These are phyloP conservation scores for Dissostichus mawsoni DNA, from an alignment of 2,113 vertebrate genomes.

Conservation along the genomic window DNA sequence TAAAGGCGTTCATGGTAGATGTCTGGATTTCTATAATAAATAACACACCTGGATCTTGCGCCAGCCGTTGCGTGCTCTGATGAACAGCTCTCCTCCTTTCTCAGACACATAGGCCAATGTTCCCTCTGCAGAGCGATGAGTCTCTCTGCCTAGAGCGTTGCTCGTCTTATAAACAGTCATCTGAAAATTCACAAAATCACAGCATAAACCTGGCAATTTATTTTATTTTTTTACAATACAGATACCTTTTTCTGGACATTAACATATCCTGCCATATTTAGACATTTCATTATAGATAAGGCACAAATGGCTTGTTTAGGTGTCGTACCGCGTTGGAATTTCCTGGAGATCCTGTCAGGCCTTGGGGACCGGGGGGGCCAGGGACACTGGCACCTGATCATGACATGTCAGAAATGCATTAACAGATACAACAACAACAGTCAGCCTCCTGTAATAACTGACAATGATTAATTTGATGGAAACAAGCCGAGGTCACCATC, in stretches of 20 bases:
- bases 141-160: slow-evolving; percentile 85
- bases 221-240: too few relatives aligned
- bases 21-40: too few relatives aligned
- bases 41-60: slow-evolving; percentile 88
- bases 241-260: neutral
- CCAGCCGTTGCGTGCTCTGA: slow-evolving; percentile 90
- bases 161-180: slow-evolving; percentile 84
- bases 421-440: neutral
- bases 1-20: too few relatives aligned
- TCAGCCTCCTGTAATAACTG: neutral
- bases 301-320: neutral
- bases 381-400: slow-evolving; percentile 83
- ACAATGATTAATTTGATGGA: neutral
- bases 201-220: slow-evolving; percentile 11
- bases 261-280: neutral
- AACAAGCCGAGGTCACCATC: neutral
- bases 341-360: slow-evolving; percentile 88
- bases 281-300: neutral
- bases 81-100: slow-evolving; percentile 88
- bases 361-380: slow-evolving; percentile 92
- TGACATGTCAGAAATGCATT: slow-evolving; percentile 2
- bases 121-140: slow-evolving; percentile 86
- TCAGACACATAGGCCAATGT: slow-evolving; percentile 89
- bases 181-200: slow-evolving; percentile 72
- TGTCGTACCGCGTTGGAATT: slow-evolving; percentile 86